Base-by-base conservation (phyloP, 1,140 invertebrate species). In the Aphelenchoides avenae region DNA sequence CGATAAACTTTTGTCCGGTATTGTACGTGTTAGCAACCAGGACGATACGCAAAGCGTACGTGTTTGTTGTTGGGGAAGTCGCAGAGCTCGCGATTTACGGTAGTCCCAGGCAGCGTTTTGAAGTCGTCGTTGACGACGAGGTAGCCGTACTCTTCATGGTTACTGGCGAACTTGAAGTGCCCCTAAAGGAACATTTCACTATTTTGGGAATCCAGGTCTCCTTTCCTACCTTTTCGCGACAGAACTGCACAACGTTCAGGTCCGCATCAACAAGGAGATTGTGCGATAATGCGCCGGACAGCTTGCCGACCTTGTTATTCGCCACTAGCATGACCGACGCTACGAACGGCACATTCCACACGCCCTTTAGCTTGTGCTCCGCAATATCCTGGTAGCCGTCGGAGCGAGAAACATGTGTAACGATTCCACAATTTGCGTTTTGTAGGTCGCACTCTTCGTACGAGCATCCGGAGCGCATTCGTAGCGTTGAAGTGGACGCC, bases 301-400 rank as follows among this genome's bases (percentile, higher is more conserved):
- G 36, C 9, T 26, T 33, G 9, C 22, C 26, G 2, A 75, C 41
- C 34, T 75, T 78, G 30, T 61, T 50, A 13, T 42, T 37, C 20
- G 80, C 89, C 29, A 97, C 81, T 44, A 97, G 79, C 78, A 94
- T 91, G 5, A 73, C 72, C 53, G 83, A 84, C 39, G 83, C 85
- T 26, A 97, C 84, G 77, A 89, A 95, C 0, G 94, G 94, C 6
- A 97, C 90, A 80, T 97, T 97, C 91, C 93, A 99, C 29, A 96
- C 78, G 11, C 92, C 92, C 64, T 84, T 83, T 75, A 85, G 84
- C 57, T 85, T 82, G 48, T 84, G 82, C 55, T 90, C 85, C 0
- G 95, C 87, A 68, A 99, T 92, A 64, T 94, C 89, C 84, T 96
- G 87, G 74, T 99, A 99, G 79, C 98, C 94, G 43, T 87, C 84